These are phyloP conservation scores for Trichogramma pretiosum DNA, from an alignment of 1,140 invertebrate species.

Conservation along the genomic window DNA sequence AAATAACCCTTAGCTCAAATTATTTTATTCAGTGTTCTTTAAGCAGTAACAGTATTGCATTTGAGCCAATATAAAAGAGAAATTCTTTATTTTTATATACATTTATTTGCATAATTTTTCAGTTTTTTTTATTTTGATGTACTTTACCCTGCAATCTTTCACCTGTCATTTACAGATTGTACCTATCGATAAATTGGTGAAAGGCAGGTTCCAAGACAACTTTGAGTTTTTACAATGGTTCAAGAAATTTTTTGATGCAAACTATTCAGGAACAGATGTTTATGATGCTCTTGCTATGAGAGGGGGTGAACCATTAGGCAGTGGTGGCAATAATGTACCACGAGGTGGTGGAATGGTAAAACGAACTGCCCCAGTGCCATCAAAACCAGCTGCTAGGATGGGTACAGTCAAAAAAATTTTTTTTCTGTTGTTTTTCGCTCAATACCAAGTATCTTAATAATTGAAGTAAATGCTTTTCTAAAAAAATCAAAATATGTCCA, in stretches of 20 bases:
- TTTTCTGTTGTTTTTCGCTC: too few relatives aligned
- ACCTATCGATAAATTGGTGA: constrained; percentile 82
- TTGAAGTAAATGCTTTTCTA: too few relatives aligned
- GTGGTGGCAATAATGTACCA: constrained; percentile 51
- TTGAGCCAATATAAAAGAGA: too few relatives aligned
- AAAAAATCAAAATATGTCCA: too few relatives aligned
- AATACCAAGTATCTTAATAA: too few relatives aligned
- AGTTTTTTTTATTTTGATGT: constrained; percentile 43
- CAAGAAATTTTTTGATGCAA: constrained; percentile 98
- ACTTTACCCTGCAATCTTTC: constrained; percentile 33
- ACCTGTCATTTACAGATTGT: constrained; percentile 63
- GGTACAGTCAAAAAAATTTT: constrained; percentile 36
- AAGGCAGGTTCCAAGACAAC: constrained; percentile 95
- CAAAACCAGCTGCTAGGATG: constrained; percentile 37
- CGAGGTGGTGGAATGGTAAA: constrained; percentile 44
- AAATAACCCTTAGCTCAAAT: too few relatives aligned
- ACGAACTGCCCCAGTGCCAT: constrained; percentile 31
- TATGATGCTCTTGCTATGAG: constrained; percentile 84
- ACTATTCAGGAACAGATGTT: constrained; percentile 78
- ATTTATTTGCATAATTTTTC: constrained; percentile 22
- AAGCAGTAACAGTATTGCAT: too few relatives aligned
- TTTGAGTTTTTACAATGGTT: constrained; percentile 99
- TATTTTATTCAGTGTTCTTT: too few relatives aligned
- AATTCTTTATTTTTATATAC: not conserved
- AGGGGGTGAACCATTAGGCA: constrained; percentile 73